Evolutionary conservation across 2,113 vertebrate species (phyloP), one percentile per base, ranked within the genome.

Genomic region (Melanerpes aurifrons): DNA sequence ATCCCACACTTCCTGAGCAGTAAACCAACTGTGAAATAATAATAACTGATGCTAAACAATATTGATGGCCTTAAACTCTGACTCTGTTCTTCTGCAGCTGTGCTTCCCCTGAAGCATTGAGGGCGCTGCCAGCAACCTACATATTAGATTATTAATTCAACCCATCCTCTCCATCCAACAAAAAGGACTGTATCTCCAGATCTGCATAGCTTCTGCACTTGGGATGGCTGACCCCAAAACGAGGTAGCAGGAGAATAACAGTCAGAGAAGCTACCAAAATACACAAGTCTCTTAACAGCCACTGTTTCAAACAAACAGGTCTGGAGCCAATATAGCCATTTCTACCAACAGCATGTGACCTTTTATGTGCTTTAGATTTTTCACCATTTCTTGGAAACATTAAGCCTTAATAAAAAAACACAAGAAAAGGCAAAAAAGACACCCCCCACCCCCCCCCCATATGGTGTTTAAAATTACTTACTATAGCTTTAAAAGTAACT

Each of bases 401-500:
- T 43, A 82, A 86, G 17, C 21, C 26, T 76, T 67, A 45, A 45
- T 14, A 86, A 90, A 9, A 24, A 14, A 2, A 7, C 5, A 56
- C 12, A 21, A 26, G 20, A 1, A 0, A 16, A 12, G 22, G 11
- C 12, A 13, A 53, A 53, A 53, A 53, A 53, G 50, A 45, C 6
- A 16, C 14, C 15, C 8, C 15, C 22, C 21, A 48, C n/a, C 37
- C 4, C 15, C 8, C 15, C 22, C 21, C 48, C n/a, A 37, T 4
- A 50, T 82, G 0, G 0, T 25, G 14, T 89, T 89, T 92, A 86
- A 82, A 94, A 91, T 87, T 80, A 91, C 90, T 95, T 92, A 91
- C 87, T 95, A 90, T n/a, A 88, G 69, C 91, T 93, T 96, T 95
- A 96, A 94, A 96, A 90, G 85, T 92, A 96, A 91, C 79, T 94